These are phyloP conservation scores for Fulica atra DNA, from an alignment of 2,113 vertebrate species.

Conservation along the genomic window DNA sequence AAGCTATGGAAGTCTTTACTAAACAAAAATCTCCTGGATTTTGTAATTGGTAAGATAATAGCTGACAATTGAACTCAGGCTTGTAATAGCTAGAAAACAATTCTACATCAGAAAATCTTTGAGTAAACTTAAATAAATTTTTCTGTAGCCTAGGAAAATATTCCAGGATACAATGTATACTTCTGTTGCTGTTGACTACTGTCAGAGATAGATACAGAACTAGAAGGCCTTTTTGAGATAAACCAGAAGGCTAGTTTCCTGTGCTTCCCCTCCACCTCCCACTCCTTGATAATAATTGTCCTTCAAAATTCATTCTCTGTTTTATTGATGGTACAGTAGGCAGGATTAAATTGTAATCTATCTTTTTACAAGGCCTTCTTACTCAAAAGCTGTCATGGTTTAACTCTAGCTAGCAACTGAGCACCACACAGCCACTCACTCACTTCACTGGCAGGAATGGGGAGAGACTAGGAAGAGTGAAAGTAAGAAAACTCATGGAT, in stretches of 20 bases:
- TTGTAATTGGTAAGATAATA: background rate
- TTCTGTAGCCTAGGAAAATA: background rate
- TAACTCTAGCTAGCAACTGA: background rate
- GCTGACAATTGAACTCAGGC: background rate
- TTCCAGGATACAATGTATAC: background rate
- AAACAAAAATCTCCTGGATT: background rate
- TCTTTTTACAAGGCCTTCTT: background rate
- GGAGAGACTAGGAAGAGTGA: background rate
- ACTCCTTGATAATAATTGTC: background rate
- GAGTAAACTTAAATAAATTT: background rate
- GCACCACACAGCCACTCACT: rapidly evolving
- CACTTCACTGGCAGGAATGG: rapidly evolving
- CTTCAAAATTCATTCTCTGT: background rate
- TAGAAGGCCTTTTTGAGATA: background rate
- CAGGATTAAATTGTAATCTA: background rate
- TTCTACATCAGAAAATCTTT: background rate
- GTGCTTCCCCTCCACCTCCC: too few species aligned
- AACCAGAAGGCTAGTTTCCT: background rate
- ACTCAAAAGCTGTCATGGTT: background rate
- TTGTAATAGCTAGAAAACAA: background rate
- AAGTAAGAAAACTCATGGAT: background rate
- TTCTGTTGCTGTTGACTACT: background rate
- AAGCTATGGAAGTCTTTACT: background rate
- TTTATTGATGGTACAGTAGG: background rate
- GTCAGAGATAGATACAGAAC: background rate